phyloP scores from a whole-genome alignment of 2,888 invertebrate species.

The Petrophora chlorosata region DNA sequence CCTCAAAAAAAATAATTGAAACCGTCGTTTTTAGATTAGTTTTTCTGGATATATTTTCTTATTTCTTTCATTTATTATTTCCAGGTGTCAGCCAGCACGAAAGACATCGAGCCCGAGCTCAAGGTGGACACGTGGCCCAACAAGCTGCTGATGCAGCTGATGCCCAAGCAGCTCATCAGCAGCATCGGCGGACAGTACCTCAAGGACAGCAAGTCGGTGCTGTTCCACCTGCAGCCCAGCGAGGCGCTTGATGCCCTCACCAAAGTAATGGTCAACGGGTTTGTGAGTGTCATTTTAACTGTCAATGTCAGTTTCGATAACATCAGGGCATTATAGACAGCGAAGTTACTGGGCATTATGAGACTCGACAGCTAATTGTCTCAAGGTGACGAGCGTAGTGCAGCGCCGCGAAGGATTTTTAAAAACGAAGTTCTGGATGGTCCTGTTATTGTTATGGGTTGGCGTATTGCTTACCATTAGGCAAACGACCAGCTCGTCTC shows the following conservation, averaged over 20 bases:
- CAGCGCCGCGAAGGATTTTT: too few species aligned
- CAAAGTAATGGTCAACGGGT: conserved; percentile 96
- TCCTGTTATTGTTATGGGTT: too few species aligned
- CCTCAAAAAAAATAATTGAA: too few species aligned
- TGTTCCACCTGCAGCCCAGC: conserved; percentile 93
- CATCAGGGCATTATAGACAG: too few species aligned
- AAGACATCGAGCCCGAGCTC: conserved; percentile 95
- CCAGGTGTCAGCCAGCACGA: conserved; percentile 84
- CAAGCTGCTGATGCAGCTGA: conserved; percentile 96
- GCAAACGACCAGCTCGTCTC: too few species aligned
- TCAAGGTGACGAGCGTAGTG: too few species aligned
- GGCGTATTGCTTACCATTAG: too few species aligned
- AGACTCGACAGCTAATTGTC: too few species aligned
- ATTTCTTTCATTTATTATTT: neutral
- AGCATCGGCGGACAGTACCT: conserved; percentile 94
- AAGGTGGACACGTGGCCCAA: conserved; percentile 97
- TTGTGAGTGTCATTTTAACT: conserved; percentile 85
- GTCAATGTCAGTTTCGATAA: neutral
- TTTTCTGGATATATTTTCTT: neutral
- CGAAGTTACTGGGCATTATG: too few species aligned
- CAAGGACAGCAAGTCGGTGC: conserved; percentile 96
- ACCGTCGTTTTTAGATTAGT: too few species aligned
- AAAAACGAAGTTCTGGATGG: too few species aligned
- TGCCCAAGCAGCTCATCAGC: conserved; percentile 96
- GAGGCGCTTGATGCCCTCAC: conserved; percentile 94